Base-by-base conservation (phyloP, 2,888 invertebrate genomes). In the Chrysomela aeneicollis region DNA sequence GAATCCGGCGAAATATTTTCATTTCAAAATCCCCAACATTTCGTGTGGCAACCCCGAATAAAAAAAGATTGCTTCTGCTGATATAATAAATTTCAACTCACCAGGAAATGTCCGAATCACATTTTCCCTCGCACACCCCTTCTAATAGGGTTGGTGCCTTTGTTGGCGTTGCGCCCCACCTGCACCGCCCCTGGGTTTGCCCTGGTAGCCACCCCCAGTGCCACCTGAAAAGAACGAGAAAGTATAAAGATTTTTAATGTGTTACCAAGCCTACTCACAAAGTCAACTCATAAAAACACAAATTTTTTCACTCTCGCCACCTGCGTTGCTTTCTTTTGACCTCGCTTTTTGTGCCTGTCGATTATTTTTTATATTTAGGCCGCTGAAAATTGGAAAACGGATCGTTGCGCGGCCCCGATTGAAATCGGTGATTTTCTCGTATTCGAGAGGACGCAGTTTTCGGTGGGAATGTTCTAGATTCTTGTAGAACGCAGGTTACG, bases 81-180 rank as follows among this genome's bases (percentile, higher is more conserved):
- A 26, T 6, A 6, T 5, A 6, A 26, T 26, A 42, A 42, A 42
- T 15, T 2, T 4, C 4, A 42, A 57, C 47, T 57, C n/a, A 57
- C 57, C 47, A 17, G 46, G 17, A 47, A 32, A 17, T 26, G 26
- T 35, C 10, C n/a, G 52, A 26, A 22, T 46, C 26, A 21, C 47
- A 60, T 35, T 67, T 65, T 6, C 67, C 69, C 10, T 18, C 1
- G 26, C 26, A 12, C 17, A 3, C 42, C 15, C 32, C 17, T 32
- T 54, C 58, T 70, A 70, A 54, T 93, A 93, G 83, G 93, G 93
- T 86, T 93, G 93, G 87, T 93, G 93, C 89, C 93, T 90, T 85
- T 92, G 92, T 86, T 92, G 92, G 79, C 90, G 88, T 66, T 69
- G 68, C 82, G 90, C 89, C 72, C 87, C 86, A 81, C 85, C 84